Evolutionary conservation across 2,888 invertebrate genomes (phyloP).

Genomic region (Myathropa florea): DNA sequence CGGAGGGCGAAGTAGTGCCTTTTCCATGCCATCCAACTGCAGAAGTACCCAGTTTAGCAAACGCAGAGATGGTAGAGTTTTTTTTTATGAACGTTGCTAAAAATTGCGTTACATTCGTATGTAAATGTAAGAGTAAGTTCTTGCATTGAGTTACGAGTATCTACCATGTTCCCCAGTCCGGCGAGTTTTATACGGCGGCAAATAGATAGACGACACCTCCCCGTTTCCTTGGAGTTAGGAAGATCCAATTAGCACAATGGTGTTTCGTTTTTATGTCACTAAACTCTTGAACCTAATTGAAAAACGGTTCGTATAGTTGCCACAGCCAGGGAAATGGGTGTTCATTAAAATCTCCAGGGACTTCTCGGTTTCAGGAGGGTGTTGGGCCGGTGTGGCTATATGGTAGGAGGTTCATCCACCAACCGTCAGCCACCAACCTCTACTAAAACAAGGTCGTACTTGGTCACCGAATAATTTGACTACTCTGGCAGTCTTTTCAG

Average conservation of each 20-base stretch:
- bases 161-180: background rate
- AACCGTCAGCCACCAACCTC: background rate
- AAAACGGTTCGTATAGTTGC: background rate
- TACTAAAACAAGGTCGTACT: background rate
- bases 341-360: background rate
- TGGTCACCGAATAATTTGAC: background rate
- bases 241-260: background rate
- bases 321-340: background rate
- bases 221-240: background rate
- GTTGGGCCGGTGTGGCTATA: background rate
- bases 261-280: background rate
- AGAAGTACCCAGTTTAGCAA: too few species aligned
- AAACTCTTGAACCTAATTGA: background rate
- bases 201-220: background rate
- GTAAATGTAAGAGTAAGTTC: too few species aligned
- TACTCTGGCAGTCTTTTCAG: too few species aligned
- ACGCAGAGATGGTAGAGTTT: too few species aligned
- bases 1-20: too few species aligned
- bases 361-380: background rate
- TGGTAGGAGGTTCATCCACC: background rate
- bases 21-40: too few species aligned
- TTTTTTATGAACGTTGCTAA: too few species aligned
- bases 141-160: too few species aligned
- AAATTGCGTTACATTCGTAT: too few species aligned
- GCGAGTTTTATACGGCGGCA: background rate